Base-by-base conservation (phyloP, 2,113 vertebrate genomes). In the Caranx melampygus region DNA sequence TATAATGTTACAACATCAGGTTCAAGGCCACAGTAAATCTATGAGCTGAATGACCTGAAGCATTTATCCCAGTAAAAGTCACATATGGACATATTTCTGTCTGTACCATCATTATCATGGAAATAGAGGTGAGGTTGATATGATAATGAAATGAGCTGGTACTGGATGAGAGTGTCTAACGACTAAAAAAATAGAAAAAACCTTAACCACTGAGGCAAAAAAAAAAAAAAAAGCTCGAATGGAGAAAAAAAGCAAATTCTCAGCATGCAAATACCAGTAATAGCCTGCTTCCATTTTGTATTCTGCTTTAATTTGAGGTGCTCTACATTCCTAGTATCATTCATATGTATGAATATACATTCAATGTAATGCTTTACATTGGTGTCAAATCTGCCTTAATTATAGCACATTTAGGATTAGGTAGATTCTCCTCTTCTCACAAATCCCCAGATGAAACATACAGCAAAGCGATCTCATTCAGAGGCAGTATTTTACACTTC, bases 361-460 rank as follows among this genome's bases (percentile, higher is more conserved):
- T 64, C 49, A 49, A 10, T 20, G 34, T 4, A 10, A 57, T 5
- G 5, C 51, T 76, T 34, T 72, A 57, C 44, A 13, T 55, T 58
- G 37, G 49, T 64, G 44, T 16, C 60, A 73, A 82, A 35, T 26
- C 49, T 16, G 13, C 26, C 15, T 68, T 64, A 77, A 77, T 74
- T 31, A 63, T 14, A 31, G 42, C 3, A 16, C 64, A 45, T 34
- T 52, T 57, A 79, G 66, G 61, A 80, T 73, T 61, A 51, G 40
- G 31, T 77, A 33, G 54, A 65, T 54, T 67, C 65, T 75, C 52
- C 31, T 73, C 33, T n/a, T 44, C 21, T 60, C 47, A 73, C 42
- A 54, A 75, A 44, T 58, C 60, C 57, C 55, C 57, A 20, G 34
- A 86, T 18, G 40, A 82, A 78, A 73, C 61, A 40, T 21, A 59